Evolutionary conservation across 2,113 vertebrate genomes (phyloP).

Genomic region (Psettodes erumei): DNA sequence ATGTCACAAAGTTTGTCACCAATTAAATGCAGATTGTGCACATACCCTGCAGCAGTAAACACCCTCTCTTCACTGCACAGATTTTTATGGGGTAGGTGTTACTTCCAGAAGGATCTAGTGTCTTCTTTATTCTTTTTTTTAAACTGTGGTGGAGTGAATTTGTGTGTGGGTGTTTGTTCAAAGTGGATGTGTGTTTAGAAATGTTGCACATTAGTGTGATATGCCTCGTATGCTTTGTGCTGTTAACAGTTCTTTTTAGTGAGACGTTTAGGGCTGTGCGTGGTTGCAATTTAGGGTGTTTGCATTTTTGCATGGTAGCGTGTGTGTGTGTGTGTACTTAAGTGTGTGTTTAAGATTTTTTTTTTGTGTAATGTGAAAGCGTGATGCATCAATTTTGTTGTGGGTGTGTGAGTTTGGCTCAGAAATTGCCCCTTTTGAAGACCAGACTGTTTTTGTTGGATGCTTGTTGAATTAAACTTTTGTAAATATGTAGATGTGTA

Average conservation of each 20-base stretch:
- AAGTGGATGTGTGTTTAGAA: constrained; percentile 72
- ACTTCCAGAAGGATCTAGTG: constrained; percentile 30
- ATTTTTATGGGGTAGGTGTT: constrained; percentile 32
- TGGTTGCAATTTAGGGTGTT: constrained; percentile 71
- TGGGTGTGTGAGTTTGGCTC: constrained; percentile 57
- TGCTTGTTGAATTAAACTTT: constrained; percentile 61
- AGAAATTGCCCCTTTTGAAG: constrained; percentile 37
- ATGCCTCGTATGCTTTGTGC: constrained; percentile 75
- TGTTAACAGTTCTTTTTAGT: constrained; percentile 62
- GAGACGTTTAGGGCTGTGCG: constrained; percentile 50
- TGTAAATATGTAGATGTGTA: constrained; percentile 88
- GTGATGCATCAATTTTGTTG: constrained; percentile 58
- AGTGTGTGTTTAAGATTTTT: constrained; percentile 53
- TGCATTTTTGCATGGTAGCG: constrained; percentile 74
- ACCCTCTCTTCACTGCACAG: constrained; percentile 31
- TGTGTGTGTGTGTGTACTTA: constrained; percentile 52
- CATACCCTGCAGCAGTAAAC: neutral
- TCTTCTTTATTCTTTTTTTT: constrained; percentile 41
- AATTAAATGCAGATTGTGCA: neutral
- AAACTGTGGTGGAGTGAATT: constrained; percentile 64
- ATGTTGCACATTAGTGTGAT: constrained; percentile 71
- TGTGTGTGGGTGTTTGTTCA: constrained; percentile 70
- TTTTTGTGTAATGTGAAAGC: constrained; percentile 70
- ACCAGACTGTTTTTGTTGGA: constrained; percentile 55
- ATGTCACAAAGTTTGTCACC: neutral